Percentiles rank a stretch among this genome's conserved stretches.
Evolutionary conservation across 2,113 vertebrate species (phyloP).

Genomic region (Hippolais icterina): DNA sequence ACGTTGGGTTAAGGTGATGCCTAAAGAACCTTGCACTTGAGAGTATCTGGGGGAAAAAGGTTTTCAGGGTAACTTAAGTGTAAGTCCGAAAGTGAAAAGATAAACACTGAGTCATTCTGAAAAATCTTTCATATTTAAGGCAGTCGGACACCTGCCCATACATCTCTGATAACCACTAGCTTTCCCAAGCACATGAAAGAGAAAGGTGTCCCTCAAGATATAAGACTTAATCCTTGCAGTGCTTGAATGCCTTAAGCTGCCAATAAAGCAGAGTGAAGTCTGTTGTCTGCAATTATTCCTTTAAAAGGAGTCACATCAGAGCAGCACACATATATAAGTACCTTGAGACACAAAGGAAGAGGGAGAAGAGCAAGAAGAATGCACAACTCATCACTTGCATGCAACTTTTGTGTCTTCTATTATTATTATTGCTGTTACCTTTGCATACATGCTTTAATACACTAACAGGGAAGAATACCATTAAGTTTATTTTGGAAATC

Average conservation of each 20-base stretch:
- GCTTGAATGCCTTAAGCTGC: conserved; percentile 1
- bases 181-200: not conserved
- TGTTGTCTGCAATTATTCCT: not conserved
- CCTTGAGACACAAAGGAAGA: not conserved
- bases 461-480: not conserved
- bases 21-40: not conserved
- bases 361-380: not conserved
- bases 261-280: not conserved
- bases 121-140: not conserved
- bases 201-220: not conserved
- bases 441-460: not conserved
- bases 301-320: not conserved
- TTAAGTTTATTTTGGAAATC: not conserved
- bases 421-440: not conserved
- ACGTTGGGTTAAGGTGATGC: not conserved
- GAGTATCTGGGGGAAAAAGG: not conserved
- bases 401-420: not conserved
- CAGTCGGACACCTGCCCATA: not conserved
- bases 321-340: not conserved
- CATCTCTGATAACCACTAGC: not conserved
- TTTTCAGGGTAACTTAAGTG: not conserved
- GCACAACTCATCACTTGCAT: fast-evolving
- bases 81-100: not conserved
- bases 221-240: not conserved
- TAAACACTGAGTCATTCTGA: not conserved